Conservation (phyloP, 2,113 vertebrate genomes). For the Elanoides forficatus region DNA sequence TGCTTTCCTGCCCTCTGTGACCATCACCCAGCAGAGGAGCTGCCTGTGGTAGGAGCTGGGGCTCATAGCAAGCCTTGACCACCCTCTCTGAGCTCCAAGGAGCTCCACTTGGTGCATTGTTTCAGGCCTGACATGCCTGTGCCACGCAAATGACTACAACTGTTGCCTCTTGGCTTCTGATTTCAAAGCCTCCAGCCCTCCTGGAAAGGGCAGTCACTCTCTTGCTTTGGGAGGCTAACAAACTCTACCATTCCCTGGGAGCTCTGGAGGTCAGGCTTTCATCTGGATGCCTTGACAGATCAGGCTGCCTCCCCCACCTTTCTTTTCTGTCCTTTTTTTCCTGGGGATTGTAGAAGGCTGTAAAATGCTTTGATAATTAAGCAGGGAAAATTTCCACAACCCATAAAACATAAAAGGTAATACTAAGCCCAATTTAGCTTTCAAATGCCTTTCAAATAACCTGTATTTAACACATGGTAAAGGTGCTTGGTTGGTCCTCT, state of each 20-base stretch:
- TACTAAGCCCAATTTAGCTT: conserved; percentile 49
- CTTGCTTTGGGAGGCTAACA: conserved; percentile 41
- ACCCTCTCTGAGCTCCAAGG: too few relatives aligned
- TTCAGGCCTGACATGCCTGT: too few relatives aligned
- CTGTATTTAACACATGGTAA: conserved; percentile 8
- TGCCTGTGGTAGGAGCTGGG: too few relatives aligned
- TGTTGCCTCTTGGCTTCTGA: conserved; percentile 38
- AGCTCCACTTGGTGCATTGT: too few relatives aligned
- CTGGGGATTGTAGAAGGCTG: conserved; percentile 53
- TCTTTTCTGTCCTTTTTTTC: conserved; percentile 36
- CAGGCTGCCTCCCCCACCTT: conserved; percentile 22
- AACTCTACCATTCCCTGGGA: conserved; percentile 32
- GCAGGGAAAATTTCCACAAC: conserved; percentile 61
- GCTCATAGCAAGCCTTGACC: too few relatives aligned
- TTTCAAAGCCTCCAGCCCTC: conserved; percentile 67
- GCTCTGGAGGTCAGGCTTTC: conserved; percentile 67
- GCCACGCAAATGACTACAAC: neutral
- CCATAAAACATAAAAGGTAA: conserved; percentile 69
- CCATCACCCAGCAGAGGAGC: too few relatives aligned
- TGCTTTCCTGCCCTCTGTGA: too few relatives aligned
- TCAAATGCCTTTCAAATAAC: conserved; percentile 53
- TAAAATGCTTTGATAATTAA: conserved; percentile 75
- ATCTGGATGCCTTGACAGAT: conserved; percentile 37
- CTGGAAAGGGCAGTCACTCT: conserved; percentile 36
- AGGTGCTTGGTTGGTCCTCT: neutral